Evolutionary conservation across 2,113 vertebrate species (phyloP).

Genomic region (Channa argus): DNA sequence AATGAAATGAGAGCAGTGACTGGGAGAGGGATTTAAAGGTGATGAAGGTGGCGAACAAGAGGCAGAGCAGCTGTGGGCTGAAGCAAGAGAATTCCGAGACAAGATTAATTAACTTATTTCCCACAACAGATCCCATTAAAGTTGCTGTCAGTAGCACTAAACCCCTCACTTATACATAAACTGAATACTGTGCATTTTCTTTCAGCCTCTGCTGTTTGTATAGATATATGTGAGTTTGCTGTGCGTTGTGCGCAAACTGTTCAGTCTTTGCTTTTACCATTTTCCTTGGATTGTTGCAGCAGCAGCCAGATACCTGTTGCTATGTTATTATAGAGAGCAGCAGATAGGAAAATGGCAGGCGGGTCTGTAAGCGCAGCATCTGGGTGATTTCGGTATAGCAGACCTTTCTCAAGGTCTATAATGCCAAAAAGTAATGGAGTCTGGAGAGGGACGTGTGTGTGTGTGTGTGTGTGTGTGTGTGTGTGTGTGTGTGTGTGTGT

Average conservation of each 20-base stretch:
- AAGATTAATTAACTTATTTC: constrained; percentile 70
- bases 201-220: neutral
- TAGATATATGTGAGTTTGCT: neutral
- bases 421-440: constrained; percentile 29
- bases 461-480: neutral
- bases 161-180: neutral
- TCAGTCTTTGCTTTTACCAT: neutral
- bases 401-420: constrained; percentile 45
- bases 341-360: constrained; percentile 55
- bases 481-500: neutral
- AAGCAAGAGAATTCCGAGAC: constrained; percentile 38
- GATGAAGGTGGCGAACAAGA: neutral
- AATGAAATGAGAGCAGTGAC: constrained; percentile 30
- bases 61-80: neutral
- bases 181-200: constrained; percentile 44
- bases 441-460: neutral
- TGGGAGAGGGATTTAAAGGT: constrained; percentile 52
- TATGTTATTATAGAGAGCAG: constrained; percentile 32
- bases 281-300: constrained; percentile 6
- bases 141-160: constrained; percentile 40
- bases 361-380: constrained; percentile 57
- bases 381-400: constrained; percentile 55
- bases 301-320: constrained; percentile 43
- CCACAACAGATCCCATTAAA: constrained; percentile 66
- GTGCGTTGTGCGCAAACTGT: neutral